phyloP scores from a whole-genome alignment of 53 echinoderm and acorn worm genomes.

The Actinopyga echinites region DNA sequence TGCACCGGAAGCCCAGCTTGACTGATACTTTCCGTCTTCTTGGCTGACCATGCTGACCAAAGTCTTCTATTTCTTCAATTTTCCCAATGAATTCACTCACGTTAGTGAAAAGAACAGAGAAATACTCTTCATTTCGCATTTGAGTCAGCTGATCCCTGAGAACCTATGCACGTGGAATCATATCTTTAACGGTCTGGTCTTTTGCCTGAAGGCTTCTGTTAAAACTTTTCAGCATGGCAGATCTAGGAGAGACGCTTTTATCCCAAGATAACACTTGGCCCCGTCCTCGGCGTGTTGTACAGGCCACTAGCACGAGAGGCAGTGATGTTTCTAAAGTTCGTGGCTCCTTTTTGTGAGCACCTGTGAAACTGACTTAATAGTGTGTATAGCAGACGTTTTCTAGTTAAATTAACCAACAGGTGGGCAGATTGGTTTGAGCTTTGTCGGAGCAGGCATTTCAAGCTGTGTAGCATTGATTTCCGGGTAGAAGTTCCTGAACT shows the following conservation, averaged over 20 bases:
- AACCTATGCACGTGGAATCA: slow-evolving; percentile 45
- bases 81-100: background rate
- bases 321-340: slow-evolving; percentile 2
- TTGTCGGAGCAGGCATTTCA: too few species aligned
- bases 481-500: too few species aligned
- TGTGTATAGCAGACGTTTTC: too few species aligned
- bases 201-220: background rate
- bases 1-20: background rate
- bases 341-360: too few species aligned
- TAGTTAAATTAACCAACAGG: too few species aligned
- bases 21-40: background rate
- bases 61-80: background rate
- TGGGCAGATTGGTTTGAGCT: too few species aligned
- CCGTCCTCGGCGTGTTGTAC: background rate
- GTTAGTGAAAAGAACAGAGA: background rate
- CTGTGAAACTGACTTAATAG: too few species aligned
- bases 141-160: slow-evolving; percentile 16
- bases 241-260: slow-evolving; percentile 17
- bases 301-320: slow-evolving; percentile 37
- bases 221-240: slow-evolving; percentile 32
- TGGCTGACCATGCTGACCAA: too few species aligned
- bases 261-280: slow-evolving; percentile 40
- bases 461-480: too few species aligned
- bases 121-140: slow-evolving; percentile 28
- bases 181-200: slow-evolving; percentile 36